phyloP scores from a whole-genome alignment of 2,797 vertebrate genomes.

The Okamejei kenojei region DNA sequence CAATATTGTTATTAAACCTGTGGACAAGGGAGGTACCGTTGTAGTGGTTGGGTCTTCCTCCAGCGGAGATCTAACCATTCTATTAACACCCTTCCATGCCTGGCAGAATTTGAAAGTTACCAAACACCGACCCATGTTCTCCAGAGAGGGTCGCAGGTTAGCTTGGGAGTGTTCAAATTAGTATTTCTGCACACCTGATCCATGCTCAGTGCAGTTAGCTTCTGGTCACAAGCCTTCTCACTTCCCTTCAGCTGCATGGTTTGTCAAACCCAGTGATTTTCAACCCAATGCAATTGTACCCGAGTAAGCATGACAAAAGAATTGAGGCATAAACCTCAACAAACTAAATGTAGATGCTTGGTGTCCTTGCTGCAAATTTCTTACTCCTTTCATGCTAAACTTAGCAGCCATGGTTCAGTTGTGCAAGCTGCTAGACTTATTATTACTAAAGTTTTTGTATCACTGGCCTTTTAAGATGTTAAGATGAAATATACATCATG shows the following conservation, averaged over 20 bases:
- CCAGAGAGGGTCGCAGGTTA: background rate
- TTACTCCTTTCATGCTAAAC: background rate
- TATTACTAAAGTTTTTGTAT: background rate
- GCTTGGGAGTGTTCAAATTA: background rate
- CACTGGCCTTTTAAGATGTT: background rate
- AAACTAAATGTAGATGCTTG: background rate
- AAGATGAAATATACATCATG: background rate
- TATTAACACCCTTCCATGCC: too few species aligned
- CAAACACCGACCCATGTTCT: too few species aligned
- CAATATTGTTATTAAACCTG: too few species aligned
- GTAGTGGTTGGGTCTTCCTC: too few species aligned
- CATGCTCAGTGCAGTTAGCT: background rate
- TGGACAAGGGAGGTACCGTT: too few species aligned
- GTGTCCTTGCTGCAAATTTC: background rate
- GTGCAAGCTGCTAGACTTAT: background rate
- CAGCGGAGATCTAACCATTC: too few species aligned
- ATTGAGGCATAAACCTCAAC: background rate
- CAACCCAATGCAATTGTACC: background rate
- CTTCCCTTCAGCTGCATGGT: background rate
- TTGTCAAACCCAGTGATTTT: background rate
- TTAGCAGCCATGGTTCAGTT: background rate
- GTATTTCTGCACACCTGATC: background rate
- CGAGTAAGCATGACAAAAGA: background rate
- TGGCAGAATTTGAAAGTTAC: too few species aligned
- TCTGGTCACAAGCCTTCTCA: background rate